Base-by-base conservation (phyloP, 2,888 invertebrate genomes). In the Agrilus cyanescens region DNA sequence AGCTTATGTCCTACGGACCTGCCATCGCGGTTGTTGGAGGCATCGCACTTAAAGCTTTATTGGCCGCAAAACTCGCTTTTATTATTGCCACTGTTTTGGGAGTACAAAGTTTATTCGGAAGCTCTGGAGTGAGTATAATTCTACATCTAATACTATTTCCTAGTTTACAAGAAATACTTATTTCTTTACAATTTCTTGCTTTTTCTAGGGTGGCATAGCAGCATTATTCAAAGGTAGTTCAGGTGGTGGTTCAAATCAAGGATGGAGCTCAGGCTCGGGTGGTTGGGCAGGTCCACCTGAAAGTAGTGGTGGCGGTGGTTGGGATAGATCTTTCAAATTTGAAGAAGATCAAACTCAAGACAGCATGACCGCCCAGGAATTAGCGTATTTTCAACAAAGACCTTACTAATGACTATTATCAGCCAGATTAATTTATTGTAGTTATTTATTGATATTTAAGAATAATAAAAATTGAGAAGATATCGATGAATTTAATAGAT, bases 11-110 rank as follows among this genome's bases (percentile, higher is more conserved):
- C 1, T 62, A 82, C 1, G 85, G 85, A 1, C 62, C 86, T 6
- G 63, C 83, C 13, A 71, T 87, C 48, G 84, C 82, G 13, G 80
- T 79, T 37, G 68, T 87, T 1, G 81, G 80, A 1, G 70, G 87
- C 14, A 64, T 87, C 51, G 80, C 84, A 16, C 72, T 80, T 35
- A 88, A 87, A 67, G 87, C 87, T 20, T 65, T 86, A 42, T 70
- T 87, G 49, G 74, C 87, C 12, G 81, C 85, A 38, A 88, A 87
- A 62, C 66, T 87, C 44, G 87, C 88, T 2, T 75, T 88, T 50
- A 63, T 86, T 38, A 67, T 85, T 32, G 84, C 85, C 16, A 75
- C 80, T 0, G 70, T 84, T 20, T 60, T 85, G 38, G 81, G 82
- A 4, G 70, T 83, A 51, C 82, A 83, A 56, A 37, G 41, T 6